A percentile compares a stretch with the other conserved stretches of the same genome.
Conservation (phyloP, 2,888 invertebrate species). For the Salticus scenicus region DNA sequence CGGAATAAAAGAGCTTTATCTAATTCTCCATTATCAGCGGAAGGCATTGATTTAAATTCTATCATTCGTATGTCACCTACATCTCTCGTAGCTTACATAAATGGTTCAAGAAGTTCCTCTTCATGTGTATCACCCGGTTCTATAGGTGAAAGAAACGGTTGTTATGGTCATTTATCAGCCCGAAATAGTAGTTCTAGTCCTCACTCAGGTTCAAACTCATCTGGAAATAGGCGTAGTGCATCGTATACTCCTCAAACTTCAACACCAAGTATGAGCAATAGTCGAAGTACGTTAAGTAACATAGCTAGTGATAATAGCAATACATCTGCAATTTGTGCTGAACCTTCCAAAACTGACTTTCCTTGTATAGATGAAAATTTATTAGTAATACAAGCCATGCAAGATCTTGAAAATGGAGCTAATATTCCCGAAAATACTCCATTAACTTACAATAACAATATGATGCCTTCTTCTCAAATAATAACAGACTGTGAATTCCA, state of each 20-base stretch:
- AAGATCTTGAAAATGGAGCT: constrained; percentile 48
- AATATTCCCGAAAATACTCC: background rate
- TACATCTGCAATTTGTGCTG: constrained; percentile 17
- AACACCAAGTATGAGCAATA: constrained; percentile 35
- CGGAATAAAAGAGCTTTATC: constrained; percentile 75
- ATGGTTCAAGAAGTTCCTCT: constrained; percentile 73
- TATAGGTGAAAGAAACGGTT: constrained; percentile 73
- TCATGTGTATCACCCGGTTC: constrained; percentile 74
- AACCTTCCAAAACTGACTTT: constrained; percentile 41
- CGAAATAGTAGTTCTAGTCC: constrained; percentile 74
- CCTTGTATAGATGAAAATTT: constrained; percentile 52
- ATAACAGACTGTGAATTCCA: constrained; percentile 40
- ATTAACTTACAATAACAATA: background rate
- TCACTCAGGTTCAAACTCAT: constrained; percentile 73
- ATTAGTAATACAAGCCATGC: constrained; percentile 64
- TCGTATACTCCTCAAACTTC: constrained; percentile 46
- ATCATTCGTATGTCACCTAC: constrained; percentile 77
- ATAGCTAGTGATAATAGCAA: constrained; percentile 44
- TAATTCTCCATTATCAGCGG: constrained; percentile 74
- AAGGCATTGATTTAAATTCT: constrained; percentile 75
- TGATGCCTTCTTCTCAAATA: constrained; percentile 13
- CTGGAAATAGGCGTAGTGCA: constrained; percentile 59
- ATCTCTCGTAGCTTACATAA: constrained; percentile 74
- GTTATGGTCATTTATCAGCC: constrained; percentile 75
- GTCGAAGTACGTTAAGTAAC: background rate